Conservation (phyloP, 2,113 vertebrate species). For the Nyctibius bracteatus region DNA sequence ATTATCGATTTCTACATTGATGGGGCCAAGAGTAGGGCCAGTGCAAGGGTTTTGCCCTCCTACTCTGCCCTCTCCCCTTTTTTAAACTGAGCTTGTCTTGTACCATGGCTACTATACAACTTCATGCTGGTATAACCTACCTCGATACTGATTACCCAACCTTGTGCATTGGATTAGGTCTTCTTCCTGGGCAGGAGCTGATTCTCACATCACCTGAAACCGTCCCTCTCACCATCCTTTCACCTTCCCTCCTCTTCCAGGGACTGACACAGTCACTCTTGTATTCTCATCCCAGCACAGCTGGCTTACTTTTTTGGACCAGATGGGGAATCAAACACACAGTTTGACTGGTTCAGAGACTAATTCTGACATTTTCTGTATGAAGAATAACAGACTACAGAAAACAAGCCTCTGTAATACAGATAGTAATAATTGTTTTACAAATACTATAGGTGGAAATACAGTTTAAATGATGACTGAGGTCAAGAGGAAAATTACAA, state of each 20-base stretch:
- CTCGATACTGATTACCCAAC: no score
- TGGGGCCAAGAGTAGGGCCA: background rate
- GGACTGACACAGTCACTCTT: background rate
- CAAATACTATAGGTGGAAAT: background rate
- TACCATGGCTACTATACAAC: background rate
- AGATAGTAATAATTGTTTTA: background rate
- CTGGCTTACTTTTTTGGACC: background rate
- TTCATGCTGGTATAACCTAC: background rate
- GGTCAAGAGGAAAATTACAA: background rate
- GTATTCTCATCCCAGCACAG: background rate
- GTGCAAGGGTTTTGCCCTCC: background rate
- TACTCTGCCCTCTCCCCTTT: background rate
- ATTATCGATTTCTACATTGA: background rate
- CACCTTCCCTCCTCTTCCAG: background rate
- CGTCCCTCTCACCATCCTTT: background rate
- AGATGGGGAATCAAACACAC: accelerated
- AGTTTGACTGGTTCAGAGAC: background rate
- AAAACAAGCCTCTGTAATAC: background rate
- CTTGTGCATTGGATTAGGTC: background rate
- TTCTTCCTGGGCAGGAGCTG: background rate
- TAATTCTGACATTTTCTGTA: background rate
- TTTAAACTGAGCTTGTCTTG: background rate
- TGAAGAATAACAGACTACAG: background rate
- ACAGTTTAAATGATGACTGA: background rate
- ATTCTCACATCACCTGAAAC: background rate